Conservation (phyloP, 2,888 invertebrate genomes). For the Caenorhabditis imperialis region DNA sequence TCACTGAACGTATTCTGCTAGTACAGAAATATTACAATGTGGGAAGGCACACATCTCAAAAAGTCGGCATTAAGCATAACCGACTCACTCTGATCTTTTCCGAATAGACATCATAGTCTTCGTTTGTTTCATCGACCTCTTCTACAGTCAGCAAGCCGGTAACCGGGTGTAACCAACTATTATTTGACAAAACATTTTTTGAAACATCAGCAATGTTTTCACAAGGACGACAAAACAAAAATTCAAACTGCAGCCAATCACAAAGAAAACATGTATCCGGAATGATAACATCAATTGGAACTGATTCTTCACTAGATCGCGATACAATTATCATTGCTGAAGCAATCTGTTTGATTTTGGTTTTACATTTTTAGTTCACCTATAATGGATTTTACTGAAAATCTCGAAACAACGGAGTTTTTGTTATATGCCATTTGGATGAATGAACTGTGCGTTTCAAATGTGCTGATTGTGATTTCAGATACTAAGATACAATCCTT, state of each 20-base stretch:
- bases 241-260: slow-evolving; percentile 69
- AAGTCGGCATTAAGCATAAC: no score
- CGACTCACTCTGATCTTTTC: neutral
- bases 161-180: slow-evolving; percentile 29
- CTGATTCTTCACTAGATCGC: slow-evolving; percentile 5
- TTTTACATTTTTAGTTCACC: slow-evolving; percentile 63
- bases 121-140: slow-evolving; percentile 35
- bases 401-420: slow-evolving; percentile 66
- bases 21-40: no score
- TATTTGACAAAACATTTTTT: slow-evolving; percentile 23
- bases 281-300: slow-evolving; percentile 47
- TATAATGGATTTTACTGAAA: slow-evolving; percentile 65
- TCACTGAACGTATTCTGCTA: no score
- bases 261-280: slow-evolving; percentile 57
- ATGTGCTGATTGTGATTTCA: slow-evolving; percentile 27
- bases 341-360: neutral
- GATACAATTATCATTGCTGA: slow-evolving; percentile 59
- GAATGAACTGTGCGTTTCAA: slow-evolving; percentile 48
- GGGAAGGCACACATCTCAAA: no score
- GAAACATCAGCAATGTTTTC: slow-evolving; percentile 61
- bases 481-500: slow-evolving; percentile 11
- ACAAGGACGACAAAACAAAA: slow-evolving; percentile 69
- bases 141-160: slow-evolving; percentile 20
- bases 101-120: slow-evolving; percentile 19
- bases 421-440: slow-evolving; percentile 71